phyloP scores from a whole-genome alignment of 2,113 vertebrate genomes.

The Protomyctophum bolini region DNA sequence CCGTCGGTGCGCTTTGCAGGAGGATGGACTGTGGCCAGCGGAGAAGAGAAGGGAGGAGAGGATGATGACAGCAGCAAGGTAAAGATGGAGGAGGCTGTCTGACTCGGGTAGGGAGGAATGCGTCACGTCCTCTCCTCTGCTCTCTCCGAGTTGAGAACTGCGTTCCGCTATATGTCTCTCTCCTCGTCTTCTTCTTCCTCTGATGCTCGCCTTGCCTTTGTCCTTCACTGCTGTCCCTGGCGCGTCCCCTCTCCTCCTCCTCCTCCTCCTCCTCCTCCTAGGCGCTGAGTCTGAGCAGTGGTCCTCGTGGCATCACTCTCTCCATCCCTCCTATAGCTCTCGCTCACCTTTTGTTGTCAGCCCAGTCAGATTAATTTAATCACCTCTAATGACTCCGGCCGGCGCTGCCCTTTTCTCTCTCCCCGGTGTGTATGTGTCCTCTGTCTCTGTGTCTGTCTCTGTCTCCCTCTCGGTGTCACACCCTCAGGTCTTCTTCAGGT shows the following conservation, averaged over 20 bases:
- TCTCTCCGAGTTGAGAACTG: conserved; percentile 17
- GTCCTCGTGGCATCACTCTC: background rate
- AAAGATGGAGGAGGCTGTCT: conserved; percentile 74
- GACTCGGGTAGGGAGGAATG: conserved; percentile 48
- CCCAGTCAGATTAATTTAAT: background rate
- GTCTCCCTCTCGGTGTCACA: background rate
- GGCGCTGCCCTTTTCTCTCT: background rate
- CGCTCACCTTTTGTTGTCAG: conserved; percentile 36
- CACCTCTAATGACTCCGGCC: no score
- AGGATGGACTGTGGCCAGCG: conserved; percentile 20
- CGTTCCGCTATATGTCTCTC: conserved; percentile 17
- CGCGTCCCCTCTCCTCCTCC: conserved; percentile 5
- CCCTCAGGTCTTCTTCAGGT: conserved; percentile 37
- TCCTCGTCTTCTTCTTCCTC: conserved; percentile 18
- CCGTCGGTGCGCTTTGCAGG: conserved; percentile 22
- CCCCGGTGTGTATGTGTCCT: background rate
- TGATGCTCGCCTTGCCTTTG: conserved; percentile 27
- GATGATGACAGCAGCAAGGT: conserved; percentile 49
- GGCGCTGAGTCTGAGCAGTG: conserved; percentile 15
- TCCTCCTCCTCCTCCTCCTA: conserved; percentile 12
- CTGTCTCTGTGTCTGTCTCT: conserved; percentile 3
- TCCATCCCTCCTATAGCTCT: conserved; percentile 29
- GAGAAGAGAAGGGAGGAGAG: conserved; percentile 23
- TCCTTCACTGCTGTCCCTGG: conserved; percentile 49
- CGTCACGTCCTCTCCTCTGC: conserved; percentile 47